These are phyloP conservation scores for Brachypodius melanocephalos DNA, from an alignment of 2,113 vertebrate species.

Conservation along the genomic window DNA sequence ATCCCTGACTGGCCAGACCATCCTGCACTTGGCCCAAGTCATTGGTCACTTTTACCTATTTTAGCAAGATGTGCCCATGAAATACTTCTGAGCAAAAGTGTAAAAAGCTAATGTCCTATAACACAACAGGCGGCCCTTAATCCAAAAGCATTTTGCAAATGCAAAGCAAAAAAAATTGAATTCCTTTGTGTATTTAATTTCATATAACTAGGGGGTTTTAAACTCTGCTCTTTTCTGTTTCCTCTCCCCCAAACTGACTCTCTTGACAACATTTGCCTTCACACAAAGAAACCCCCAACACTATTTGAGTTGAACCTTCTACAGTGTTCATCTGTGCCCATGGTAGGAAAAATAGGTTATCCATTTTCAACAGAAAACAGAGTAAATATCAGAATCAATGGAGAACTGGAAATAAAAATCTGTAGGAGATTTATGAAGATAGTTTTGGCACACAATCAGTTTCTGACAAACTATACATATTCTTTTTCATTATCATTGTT, in stretches of 20 bases:
- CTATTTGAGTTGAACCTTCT: neutral
- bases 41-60: neutral
- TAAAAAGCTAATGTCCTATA: neutral
- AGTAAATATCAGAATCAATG: neutral
- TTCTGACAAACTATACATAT: neutral
- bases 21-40: neutral
- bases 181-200: neutral
- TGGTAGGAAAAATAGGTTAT: neutral
- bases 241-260: neutral
- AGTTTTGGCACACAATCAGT: neutral
- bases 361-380: neutral
- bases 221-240: neutral
- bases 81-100: neutral
- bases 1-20: accelerated
- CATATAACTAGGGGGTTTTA: neutral
- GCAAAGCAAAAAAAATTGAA: neutral
- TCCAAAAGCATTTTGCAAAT: neutral
- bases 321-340: neutral
- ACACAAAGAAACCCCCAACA: neutral
- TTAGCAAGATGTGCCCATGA: neutral
- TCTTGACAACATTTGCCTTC: neutral
- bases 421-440: neutral
- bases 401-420: neutral
- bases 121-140: neutral
- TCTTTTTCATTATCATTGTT: neutral